A percentile compares a stretch with the other conserved stretches of the same genome.
Conservation (phyloP, 2,888 invertebrate species). For the Folsomia candida region DNA sequence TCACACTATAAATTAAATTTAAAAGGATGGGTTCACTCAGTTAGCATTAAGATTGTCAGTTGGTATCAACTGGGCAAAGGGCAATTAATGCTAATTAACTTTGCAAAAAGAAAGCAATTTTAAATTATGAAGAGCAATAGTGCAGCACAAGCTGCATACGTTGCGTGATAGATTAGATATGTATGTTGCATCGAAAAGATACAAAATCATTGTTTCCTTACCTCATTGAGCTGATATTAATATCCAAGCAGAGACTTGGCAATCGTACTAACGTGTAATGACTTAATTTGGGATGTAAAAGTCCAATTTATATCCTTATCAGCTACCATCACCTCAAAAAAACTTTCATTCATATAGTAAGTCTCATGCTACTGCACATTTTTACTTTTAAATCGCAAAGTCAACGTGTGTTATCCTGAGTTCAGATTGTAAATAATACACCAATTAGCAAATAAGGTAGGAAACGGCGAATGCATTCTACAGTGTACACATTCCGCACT, state of each 20-base stretch:
- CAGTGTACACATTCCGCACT: neutral
- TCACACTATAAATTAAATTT: too few relatives aligned
- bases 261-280: too few relatives aligned
- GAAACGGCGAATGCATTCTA: neutral
- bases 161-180: neutral
- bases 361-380: neutral
- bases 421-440: neutral
- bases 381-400: neutral
- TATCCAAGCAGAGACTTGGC: neutral
- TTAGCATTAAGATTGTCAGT: neutral
- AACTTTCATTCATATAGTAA: neutral
- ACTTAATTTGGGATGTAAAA: neutral
- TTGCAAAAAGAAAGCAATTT: neutral
- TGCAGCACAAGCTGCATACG: neutral
- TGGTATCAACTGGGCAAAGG: neutral
- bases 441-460: slow-evolving; percentile 3
- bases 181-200: neutral
- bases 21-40: too few relatives aligned
- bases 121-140: neutral
- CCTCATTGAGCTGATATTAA: neutral
- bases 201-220: neutral
- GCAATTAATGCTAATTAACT: neutral
- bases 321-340: neutral
- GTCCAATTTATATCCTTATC: neutral
- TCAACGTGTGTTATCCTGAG: neutral